Evolutionary conservation across 2,113 vertebrate genomes (phyloP), one percentile per base, ranked within the genome.

Genomic region (Apeltes quadracus): DNA sequence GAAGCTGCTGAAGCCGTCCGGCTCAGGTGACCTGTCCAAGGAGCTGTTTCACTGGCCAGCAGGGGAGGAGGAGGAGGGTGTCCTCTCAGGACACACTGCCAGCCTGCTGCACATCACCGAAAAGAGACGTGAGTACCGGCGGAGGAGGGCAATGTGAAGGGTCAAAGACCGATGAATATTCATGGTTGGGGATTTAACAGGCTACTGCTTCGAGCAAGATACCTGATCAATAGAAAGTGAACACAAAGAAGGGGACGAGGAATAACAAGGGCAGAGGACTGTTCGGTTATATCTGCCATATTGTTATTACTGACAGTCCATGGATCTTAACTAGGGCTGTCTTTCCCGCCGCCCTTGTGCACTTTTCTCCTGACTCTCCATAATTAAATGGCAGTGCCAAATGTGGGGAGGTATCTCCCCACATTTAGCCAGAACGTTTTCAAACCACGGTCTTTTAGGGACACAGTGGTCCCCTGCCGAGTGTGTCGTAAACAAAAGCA

Each of bases 41-140:
- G 95, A 94, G 72, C 82, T 91, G 51, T 87, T 94, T 84, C 93
- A 92, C 18, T 89, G 90, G 14, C 83, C 91, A 32, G 84, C 79
- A 18, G 77, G 63, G 0, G 95, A 95, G 83, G 95, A 96, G 70
- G 95, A 96, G 66, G 95, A 94, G 61, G 90, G 89, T 0, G 92
- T 93, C 46, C 88, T 93, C 79, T 92, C 94, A 0, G 92, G 94
- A 41, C 95, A 95, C 80, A 94, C 92, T 1, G 91, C 95, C 0
- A 93, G 96, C 48, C 94, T 97, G 81, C 94, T 99, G 90, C 97
- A 98, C 86, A 96, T 97, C 86, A 92, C 94, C 0, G 97, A 98
- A 87, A 95, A 94, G 85, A 93, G 97, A 91, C 97, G 97, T 98
- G 90, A 97, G 97, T 97, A 69, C 44, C 22, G 25, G 7, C 9